phyloP scores from a whole-genome alignment of 2,113 vertebrate species.

The Alethe castanea region DNA sequence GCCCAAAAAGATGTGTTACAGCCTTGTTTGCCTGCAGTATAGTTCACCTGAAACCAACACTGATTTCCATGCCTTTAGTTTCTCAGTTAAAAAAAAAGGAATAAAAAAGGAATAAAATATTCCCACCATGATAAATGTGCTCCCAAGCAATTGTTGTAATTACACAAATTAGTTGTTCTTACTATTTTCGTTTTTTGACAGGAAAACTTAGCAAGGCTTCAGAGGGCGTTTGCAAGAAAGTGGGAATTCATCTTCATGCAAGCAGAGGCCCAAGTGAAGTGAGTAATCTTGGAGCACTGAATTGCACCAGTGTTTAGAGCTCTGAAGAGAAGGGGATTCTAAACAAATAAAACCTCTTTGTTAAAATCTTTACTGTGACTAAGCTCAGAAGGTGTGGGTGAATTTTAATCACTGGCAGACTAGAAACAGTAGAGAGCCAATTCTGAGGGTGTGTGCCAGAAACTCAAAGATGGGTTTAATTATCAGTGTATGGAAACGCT shows the following conservation, averaged over 20 bases:
- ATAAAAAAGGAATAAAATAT: not conserved
- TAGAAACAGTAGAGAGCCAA: not conserved
- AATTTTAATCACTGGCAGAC: not conserved
- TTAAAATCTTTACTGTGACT: not conserved
- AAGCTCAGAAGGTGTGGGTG: not conserved
- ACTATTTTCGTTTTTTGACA: slow-evolving; percentile 68
- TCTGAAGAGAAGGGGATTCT: not conserved
- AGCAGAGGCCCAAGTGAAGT: slow-evolving; percentile 98
- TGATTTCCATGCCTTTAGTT: not conserved
- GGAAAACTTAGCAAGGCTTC: slow-evolving; percentile 94
- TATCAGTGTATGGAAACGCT: not conserved
- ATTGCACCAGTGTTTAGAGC: not conserved
- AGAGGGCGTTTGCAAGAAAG: slow-evolving; percentile 94
- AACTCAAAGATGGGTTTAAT: not conserved
- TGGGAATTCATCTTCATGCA: slow-evolving; percentile 99
- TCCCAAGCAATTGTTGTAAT: not conserved
- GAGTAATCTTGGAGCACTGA: slow-evolving; percentile 68
- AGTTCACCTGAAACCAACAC: not conserved
- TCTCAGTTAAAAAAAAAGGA: not conserved
- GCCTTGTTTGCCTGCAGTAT: not conserved
- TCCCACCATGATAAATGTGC: not conserved
- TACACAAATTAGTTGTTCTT: slow-evolving; percentile 20
- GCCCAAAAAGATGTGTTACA: not conserved
- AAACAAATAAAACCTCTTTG: not conserved
- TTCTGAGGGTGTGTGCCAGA: not conserved